A percentile compares a stretch with the other conserved stretches of the same genome.
These are phyloP conservation scores for Gopherus flavomarginatus DNA, from an alignment of 2,113 vertebrate species.

Conservation along the genomic window DNA sequence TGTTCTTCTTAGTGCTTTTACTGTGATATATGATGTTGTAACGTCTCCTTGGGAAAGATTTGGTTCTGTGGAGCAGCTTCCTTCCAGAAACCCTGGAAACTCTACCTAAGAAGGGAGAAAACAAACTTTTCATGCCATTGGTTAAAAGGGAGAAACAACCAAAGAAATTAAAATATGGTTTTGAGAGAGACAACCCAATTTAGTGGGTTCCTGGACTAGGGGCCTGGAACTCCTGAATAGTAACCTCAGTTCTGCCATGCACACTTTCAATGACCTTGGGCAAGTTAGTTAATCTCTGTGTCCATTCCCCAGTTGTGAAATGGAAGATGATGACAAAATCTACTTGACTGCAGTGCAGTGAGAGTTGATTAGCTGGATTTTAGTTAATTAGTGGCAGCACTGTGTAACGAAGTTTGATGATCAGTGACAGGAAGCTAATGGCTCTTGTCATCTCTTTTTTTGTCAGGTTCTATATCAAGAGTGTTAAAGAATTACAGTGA, in stretches of 20 bases:
- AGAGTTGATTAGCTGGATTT: not conserved
- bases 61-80: not conserved
- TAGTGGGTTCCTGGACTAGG: fast-evolving
- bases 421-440: not conserved
- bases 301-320: not conserved
- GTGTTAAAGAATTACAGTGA: constrained; percentile 89
- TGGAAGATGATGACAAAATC: not conserved
- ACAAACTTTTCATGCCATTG: not conserved
- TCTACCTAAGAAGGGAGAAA: not conserved
- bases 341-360: not conserved
- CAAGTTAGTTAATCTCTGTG: not conserved
- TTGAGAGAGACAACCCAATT: not conserved
- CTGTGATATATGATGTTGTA: not conserved
- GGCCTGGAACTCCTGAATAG: not conserved
- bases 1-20: not conserved
- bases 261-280: not conserved
- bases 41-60: not conserved
- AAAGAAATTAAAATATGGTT: not conserved
- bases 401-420: not conserved
- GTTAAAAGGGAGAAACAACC: not conserved
- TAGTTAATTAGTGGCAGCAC: not conserved
- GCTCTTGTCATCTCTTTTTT: not conserved
- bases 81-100: not conserved
- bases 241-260: not conserved
- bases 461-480: constrained; percentile 87